Base-by-base conservation (phyloP, 1,140 invertebrate species). In the Drosophila paulistorum region DNA sequence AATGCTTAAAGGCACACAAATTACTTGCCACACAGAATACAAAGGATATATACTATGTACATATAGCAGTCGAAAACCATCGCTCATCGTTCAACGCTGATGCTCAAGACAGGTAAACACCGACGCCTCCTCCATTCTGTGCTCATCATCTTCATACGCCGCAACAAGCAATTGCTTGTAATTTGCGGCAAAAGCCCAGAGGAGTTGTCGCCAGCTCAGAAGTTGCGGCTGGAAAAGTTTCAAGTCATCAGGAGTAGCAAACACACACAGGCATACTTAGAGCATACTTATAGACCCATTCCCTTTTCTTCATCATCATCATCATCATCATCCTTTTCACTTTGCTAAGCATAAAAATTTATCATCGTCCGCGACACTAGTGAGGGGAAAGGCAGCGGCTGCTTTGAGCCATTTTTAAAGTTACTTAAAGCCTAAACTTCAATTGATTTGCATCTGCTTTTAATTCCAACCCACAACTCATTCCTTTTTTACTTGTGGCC, bases 151-250 rank as follows among this genome's bases (percentile, higher is more conserved):
- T 30, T 37, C 35, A 37, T 37, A 10, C 35, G 35, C 35, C 37
- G 11, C 37, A 39, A 13, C 10, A 20, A 60, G 54, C 13, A 66
- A 66, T 45, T 77, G 68, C 82, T 69, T 80, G 86, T 86, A 82
- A 85, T 85, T 85, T 86, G 37, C 37, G 37, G 37, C 3, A 10
- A 39, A 39, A n/a, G 37, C 76, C 76, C 83, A 57, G 30, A 79
- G 79, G 79, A 87, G 79, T 79, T 79, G 82, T 79, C 79, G 75
- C 65, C 71, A 48, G 45, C 45, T 66, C 63, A 63, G 73, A 86
- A 86, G 64, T 81, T 85, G 82, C 64, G 78, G 71, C 71, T 72
- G 63, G 70, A 86, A 73, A 86, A 86, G 67, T 82, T 82, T 23
- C 51, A 64, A 61, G 67, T 57, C 67, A 17, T 59, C 33, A 11